Evolutionary conservation across 2,113 vertebrate species (phyloP), one percentile per base, ranked within the genome.

Genomic region (Cygnus atratus): DNA sequence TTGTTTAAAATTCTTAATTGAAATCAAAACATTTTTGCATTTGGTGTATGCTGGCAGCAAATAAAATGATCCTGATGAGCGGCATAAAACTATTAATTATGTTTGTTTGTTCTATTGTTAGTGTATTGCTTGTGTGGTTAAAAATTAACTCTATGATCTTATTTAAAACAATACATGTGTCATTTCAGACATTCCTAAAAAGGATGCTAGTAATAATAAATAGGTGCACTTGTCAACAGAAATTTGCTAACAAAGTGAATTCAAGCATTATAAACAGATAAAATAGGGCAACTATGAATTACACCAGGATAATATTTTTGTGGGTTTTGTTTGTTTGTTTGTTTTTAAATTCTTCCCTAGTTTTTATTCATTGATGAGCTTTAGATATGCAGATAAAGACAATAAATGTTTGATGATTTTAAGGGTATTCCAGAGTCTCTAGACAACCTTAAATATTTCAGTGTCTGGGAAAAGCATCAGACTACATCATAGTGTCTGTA

Each of bases 71-170:
- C 88, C 68, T 90, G 93, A 95, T 0, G 62, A 97, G 95, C 70
- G 55, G 78, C 78, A 97, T 91, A 96, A 96, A 96, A 94, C 92
- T 95, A 88, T 93, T 97, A 97, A 97, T 97, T 97, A 94, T 93
- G 87, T 93, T 96, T 93, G 72, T 88, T 97, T 88, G 1, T 75
- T 87, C 96, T 68, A 94, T 89, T 97, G 95, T 97, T 96, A 91
- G 72, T 67, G 43, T 71, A 89, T 92, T 82, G 91, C 77, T 93
- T 93, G n/a, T 54, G 61, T 95, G 59, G 80, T 95, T 97, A 97
- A 97, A 97, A 97, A 97, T 97, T 97, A 97, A 96, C 94, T 96
- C 87, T 87, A 89, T 65, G 94, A 96, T 96, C 90, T 92, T 96
- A 91, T 93, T 95, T 96, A 96, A 97, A 97, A 97, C 97, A 97